Base-by-base conservation (phyloP, 53 echinoderm and acorn worm genomes). In the Paracentrotus lividus region DNA sequence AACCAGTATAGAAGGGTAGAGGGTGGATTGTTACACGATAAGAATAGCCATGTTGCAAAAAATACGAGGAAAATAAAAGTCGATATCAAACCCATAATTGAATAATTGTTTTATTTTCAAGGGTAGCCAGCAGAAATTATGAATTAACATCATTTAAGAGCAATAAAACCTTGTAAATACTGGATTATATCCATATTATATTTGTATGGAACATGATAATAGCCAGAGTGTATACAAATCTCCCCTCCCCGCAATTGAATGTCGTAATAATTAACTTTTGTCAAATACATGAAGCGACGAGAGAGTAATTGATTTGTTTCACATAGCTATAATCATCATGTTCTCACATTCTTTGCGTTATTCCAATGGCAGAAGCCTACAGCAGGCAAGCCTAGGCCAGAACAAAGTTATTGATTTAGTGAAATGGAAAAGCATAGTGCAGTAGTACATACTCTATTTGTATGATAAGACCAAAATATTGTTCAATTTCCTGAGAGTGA, bases 101-200 rank as follows among this genome's bases (percentile, higher is more conserved):
- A n/a, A n/a, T n/a, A n/a, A n/a, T 81, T 81, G 81, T 81, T 81
- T 27, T 47, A 81, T 81, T 81, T 45, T 81, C 81, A 81, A 44
- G 47, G 81, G 20, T n/a, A 27, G 45, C 47, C 26, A 26, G 12
- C 36, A 45, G 26, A n/a, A 81, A 81, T 10, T n/a, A 26, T 1
- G 47, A 26, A 57, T 20, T n/a, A 8, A 57, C 8, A 57, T 18
- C 14, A 14, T 20, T 57, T 57, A 4, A 52, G 52, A 12, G 9
- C 10, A 52, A 52, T 52, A 9, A 52, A n/a, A 52, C 52, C 15
- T 2, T 52, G 9, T 52, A 2, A 59, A 23, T 23, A n/a, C 59
- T 59, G 59, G 24, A 23, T 59, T 24, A 24, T 59, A 2, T 59
- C 59, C 59, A 59, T 59, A n/a, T 59, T 59, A 23, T 59, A 21